Evolutionary conservation across 2,888 invertebrate genomes (phyloP).

Genomic region (Polydrusus tereticollis): DNA sequence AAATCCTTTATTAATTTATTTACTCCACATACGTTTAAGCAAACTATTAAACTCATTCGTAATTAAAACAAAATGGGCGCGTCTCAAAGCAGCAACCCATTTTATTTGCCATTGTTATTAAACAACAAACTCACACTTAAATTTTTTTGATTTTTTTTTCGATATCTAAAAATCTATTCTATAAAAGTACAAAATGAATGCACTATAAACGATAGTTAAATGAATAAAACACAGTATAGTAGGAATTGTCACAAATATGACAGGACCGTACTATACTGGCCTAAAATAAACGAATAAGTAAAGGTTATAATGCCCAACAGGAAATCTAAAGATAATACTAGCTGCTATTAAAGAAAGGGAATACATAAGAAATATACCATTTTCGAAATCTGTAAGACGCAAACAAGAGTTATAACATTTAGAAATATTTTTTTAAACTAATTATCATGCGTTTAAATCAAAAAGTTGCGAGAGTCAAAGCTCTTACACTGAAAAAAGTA

Average conservation of each 20-base stretch:
- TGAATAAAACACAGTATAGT: slow-evolving; percentile 5
- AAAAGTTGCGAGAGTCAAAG: too few species aligned
- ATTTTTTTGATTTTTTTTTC: slow-evolving; percentile 13
- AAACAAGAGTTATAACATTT: too few species aligned
- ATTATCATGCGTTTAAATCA: too few species aligned
- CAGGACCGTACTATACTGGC: neutral
- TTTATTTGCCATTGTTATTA: slow-evolving; percentile 30
- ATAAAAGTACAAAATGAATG: slow-evolving; percentile 37
- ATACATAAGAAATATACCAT: too few species aligned
- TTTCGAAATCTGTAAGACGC: too few species aligned
- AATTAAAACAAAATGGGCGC: slow-evolving; percentile 17
- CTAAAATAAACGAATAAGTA: slow-evolving; percentile 17
- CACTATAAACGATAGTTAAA: slow-evolving; percentile 5
- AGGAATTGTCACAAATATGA: neutral
- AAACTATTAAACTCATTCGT: slow-evolving; percentile 36
- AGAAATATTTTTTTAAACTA: too few species aligned
- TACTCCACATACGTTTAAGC: slow-evolving; percentile 36
- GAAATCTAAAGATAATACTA: slow-evolving; percentile 25
- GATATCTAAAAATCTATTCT: slow-evolving; percentile 20
- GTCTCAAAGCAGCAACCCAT: neutral
- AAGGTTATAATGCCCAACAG: slow-evolving; percentile 41
- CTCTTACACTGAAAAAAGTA: too few species aligned
- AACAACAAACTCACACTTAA: slow-evolving; percentile 29
- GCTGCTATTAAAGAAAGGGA: neutral
- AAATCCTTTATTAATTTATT: slow-evolving; percentile 48